Evolutionary conservation across 2,888 invertebrate species (phyloP).

Genomic region (Phyllotreta cruciferae): DNA sequence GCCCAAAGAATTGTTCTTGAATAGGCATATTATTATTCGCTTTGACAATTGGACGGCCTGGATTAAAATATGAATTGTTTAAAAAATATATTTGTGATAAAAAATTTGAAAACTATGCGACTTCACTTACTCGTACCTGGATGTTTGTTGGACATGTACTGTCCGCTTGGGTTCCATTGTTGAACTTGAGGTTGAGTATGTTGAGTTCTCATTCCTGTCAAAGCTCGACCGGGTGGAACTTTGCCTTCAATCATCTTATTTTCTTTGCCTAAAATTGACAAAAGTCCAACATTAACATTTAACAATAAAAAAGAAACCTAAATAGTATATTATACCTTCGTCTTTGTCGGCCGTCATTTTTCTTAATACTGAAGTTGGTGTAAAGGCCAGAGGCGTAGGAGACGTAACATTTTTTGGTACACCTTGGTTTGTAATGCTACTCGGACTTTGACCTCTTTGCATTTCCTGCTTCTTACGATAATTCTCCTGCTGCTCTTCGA

Average conservation of each 20-base stretch:
- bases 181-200: slow-evolving; percentile 49
- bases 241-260: slow-evolving; percentile 44
- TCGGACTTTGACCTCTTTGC: slow-evolving; percentile 51
- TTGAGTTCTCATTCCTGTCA: slow-evolving; percentile 56
- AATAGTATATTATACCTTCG: slow-evolving; percentile 59
- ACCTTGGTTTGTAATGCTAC: slow-evolving; percentile 26
- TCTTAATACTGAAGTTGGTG: slow-evolving; percentile 90
- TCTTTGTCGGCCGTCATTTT: slow-evolving; percentile 95
- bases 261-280: slow-evolving; percentile 57
- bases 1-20: slow-evolving; percentile 57
- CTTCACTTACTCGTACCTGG: slow-evolving; percentile 39
- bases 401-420: slow-evolving; percentile 63
- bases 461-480: slow-evolving; percentile 80
- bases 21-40: slow-evolving; percentile 59
- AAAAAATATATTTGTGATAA: neutral
- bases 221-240: slow-evolving; percentile 54
- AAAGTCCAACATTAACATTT: neutral
- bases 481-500: slow-evolving; percentile 87
- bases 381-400: slow-evolving; percentile 83
- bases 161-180: slow-evolving; percentile 49
- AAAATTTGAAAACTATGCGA: slow-evolving; percentile 7
- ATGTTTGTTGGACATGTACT: slow-evolving; percentile 46
- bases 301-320: slow-evolving; percentile 27
- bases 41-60: slow-evolving; percentile 67
- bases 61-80: neutral